A percentile compares a stretch with the other conserved stretches of the same genome.
Evolutionary conservation across 1,140 invertebrate genomes (phyloP).

Genomic region (Epicauta chinensis): DNA sequence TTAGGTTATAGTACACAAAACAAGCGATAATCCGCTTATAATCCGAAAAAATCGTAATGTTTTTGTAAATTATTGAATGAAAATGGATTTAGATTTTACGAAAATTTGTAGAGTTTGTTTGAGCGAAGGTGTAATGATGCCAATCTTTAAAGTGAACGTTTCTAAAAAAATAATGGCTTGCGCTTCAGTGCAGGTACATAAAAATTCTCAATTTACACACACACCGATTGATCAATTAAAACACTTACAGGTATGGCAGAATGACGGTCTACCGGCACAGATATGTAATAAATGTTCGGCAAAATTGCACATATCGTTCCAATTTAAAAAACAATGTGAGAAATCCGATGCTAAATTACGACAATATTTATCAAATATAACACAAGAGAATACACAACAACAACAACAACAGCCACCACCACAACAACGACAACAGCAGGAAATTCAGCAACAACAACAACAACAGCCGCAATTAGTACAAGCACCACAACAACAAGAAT

Average conservation of each 20-base stretch:
- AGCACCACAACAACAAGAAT: slow-evolving; percentile 18
- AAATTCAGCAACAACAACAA: slow-evolving; percentile 17
- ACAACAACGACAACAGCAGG: slow-evolving; percentile 16
- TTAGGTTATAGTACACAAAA: slow-evolving; percentile 1
- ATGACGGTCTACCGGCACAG: slow-evolving; percentile 43
- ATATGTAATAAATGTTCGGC: slow-evolving; percentile 45
- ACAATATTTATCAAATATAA: slow-evolving; percentile 27
- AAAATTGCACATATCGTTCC: slow-evolving; percentile 43
- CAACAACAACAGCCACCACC: too few species aligned
- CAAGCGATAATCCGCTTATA: background rate
- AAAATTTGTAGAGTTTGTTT: slow-evolving; percentile 43
- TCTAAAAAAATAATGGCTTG: slow-evolving; percentile 44
- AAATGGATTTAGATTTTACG: slow-evolving; percentile 36
- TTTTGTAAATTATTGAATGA: background rate
- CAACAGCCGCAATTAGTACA: slow-evolving; percentile 13
- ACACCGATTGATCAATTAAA: background rate
- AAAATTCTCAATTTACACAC: background rate
- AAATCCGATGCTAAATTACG: slow-evolving; percentile 41
- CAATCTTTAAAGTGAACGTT: slow-evolving; percentile 43
- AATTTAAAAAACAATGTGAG: slow-evolving; percentile 44
- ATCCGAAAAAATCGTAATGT: background rate
- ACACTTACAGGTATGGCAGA: slow-evolving; percentile 42
- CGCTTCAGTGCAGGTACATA: slow-evolving; percentile 41
- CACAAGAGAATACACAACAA: slow-evolving; percentile 20
- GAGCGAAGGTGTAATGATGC: slow-evolving; percentile 39